Evolutionary conservation across 2,888 invertebrate species (phyloP).

Genomic region (Trissoscelio sp.): DNA sequence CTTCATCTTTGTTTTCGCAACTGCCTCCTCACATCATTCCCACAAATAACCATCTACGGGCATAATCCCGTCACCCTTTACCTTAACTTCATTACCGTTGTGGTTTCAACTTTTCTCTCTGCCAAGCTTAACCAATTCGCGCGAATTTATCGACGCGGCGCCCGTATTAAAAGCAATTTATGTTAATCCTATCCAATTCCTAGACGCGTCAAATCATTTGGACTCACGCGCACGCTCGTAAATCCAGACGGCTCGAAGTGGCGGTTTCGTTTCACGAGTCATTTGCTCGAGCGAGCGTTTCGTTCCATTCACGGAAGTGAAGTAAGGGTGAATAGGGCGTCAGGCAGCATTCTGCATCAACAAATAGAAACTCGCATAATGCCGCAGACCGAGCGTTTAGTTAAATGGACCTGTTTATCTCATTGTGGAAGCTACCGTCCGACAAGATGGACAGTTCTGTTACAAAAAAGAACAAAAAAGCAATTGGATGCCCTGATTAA

Average conservation of each 20-base stretch:
- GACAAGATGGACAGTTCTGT: constrained; percentile 44
- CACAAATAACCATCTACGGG: constrained; percentile 16
- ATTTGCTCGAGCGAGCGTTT: constrained; percentile 73
- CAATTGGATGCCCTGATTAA: constrained; percentile 75
- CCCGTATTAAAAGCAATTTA: constrained; percentile 49
- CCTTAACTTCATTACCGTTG: constrained; percentile 5
- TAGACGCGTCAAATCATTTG: constrained; percentile 57
- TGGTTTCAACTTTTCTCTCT: constrained; percentile 25
- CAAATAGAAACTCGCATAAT: constrained; percentile 73
- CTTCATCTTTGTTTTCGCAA: constrained; percentile 50
- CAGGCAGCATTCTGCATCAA: constrained; percentile 58
- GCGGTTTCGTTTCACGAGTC: constrained; percentile 77
- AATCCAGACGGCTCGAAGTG: constrained; percentile 43
- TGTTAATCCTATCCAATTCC: constrained; percentile 53
- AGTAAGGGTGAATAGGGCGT: constrained; percentile 42
- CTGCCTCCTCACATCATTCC: constrained; percentile 34
- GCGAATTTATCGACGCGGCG: constrained; percentile 3
- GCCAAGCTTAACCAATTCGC: constrained; percentile 13
- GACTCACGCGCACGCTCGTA: constrained; percentile 36
- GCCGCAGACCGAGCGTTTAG: constrained; percentile 72
- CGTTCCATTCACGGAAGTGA: constrained; percentile 68
- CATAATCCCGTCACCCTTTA: constrained; percentile 4
- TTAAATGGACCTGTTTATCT: constrained; percentile 76
- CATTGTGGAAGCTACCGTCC: constrained; percentile 55
- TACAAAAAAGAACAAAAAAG: not conserved